Evolutionary conservation across 2,113 vertebrate species (phyloP), one percentile per base, ranked within the genome.

Genomic region (Forbesichthys papilliferus): DNA sequence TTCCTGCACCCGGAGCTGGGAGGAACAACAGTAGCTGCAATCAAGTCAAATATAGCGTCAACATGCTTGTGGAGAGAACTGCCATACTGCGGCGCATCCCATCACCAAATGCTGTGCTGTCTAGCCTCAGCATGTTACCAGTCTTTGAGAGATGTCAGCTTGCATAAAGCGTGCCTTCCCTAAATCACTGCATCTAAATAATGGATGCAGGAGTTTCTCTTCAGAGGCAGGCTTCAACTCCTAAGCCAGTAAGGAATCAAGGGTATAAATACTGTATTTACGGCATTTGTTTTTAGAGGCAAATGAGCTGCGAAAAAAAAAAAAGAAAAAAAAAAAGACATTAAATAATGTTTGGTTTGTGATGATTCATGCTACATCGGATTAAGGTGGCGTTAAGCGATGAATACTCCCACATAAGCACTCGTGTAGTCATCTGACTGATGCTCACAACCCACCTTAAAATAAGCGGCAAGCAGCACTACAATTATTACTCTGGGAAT

Each of bases 361-460:
- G 69, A 80, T 83, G 84, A 76, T 80, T 85, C 78, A 78, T 71
- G 33, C 64, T 48, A 52, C 75, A 62, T 4, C 59, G 77, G 80
- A 67, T 71, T 63, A 65, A 63, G 18, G 55, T 67, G 64, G 57
- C 63, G 48, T 57, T 66, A 48, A 36, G 71, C 36, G 58, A 64
- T 48, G 42, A 55, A 62, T 73, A 55, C 57, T 49, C 63, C 66
- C 56, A 69, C 80, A 80, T 86, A 71, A 75, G 76, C 78, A 77
- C 77, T 64, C 11, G 53, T 78, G 69, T 64, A 46, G 71, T 71
- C 71, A 59, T n/a, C 53, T 52, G 66, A 52, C 46, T 48, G 60
- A 55, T 18, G 70, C 57, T 83, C 53, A 51, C 66, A 64, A 68
- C 36, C 64, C 65, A 69, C 78, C 57, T 59, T 52, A 13, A 59